Evolutionary conservation across 2,113 vertebrate genomes (phyloP).

Genomic region (Dipodomys ordii): DNA sequence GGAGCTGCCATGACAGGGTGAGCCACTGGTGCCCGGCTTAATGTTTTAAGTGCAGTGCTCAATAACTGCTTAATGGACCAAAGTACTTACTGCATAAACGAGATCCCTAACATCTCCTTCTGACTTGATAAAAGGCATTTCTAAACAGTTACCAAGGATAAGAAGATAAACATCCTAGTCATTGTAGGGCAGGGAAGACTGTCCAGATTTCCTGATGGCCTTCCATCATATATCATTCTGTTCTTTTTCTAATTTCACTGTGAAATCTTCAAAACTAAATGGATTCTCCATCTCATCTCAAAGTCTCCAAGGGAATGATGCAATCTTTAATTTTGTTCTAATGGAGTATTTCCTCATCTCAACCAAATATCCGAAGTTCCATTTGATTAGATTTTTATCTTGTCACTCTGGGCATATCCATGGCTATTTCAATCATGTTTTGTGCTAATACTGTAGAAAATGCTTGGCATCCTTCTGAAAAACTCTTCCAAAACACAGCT

Average conservation of each 20-base stretch:
- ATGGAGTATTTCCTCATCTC: conserved; percentile 26
- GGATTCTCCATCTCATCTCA: conserved; percentile 36
- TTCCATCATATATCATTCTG: conserved; percentile 26
- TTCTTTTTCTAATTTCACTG: conserved; percentile 35
- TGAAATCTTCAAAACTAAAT: neutral
- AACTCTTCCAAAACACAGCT: conserved; percentile 3
- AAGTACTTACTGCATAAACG: neutral
- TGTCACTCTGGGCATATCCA: conserved; percentile 6
- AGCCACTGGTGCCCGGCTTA: too few species aligned
- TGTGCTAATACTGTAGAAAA: conserved; percentile 30
- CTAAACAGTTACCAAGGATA: neutral
- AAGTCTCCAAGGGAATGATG: conserved; percentile 52
- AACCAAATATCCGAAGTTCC: conserved; percentile 44
- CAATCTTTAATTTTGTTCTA: conserved; percentile 52
- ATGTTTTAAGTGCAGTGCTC: neutral
- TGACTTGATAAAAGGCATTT: conserved; percentile 10
- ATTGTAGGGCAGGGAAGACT: neutral
- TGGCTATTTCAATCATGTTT: neutral
- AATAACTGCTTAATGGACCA: neutral
- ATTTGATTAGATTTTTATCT: conserved; percentile 31
- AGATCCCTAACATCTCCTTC: neutral
- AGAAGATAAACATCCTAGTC: neutral
- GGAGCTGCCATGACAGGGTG: too few species aligned
- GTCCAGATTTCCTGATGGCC: neutral
- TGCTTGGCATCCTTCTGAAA: neutral